Evolutionary conservation across 2,113 vertebrate genomes (phyloP).

Genomic region (Passer domesticus): DNA sequence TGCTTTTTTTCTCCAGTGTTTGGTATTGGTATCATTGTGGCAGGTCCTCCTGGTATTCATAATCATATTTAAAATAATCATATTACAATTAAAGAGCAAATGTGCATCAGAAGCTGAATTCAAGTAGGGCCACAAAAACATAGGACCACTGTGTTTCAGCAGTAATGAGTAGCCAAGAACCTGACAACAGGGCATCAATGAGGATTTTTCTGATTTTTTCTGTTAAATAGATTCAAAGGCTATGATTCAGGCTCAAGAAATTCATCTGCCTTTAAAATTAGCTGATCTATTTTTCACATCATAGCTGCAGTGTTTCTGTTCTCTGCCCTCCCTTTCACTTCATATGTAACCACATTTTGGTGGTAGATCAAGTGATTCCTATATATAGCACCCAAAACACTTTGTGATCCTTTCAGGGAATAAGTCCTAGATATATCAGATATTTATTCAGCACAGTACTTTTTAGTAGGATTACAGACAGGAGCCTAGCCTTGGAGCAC

Average conservation of each 20-base stretch:
- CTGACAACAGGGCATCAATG: neutral
- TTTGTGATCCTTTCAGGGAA: constrained; percentile 35
- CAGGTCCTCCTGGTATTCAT: neutral
- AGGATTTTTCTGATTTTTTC: neutral
- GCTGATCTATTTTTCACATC: constrained; percentile 23
- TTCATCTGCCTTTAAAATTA: constrained; percentile 35
- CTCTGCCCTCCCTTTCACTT: constrained; percentile 10
- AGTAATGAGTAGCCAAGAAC: neutral
- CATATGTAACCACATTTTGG: constrained; percentile 4
- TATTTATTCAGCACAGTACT: constrained; percentile 12
- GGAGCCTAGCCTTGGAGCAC: neutral
- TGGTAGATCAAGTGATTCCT: constrained; percentile 51
- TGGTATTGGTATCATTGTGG: neutral
- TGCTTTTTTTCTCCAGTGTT: neutral
- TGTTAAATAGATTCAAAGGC: neutral
- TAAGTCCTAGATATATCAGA: neutral
- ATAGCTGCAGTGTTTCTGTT: constrained; percentile 1
- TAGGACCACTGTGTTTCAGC: neutral
- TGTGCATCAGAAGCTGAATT: neutral
- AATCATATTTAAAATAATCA: neutral
- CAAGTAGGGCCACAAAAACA: neutral
- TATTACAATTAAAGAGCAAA: neutral
- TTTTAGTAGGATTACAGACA: neutral
- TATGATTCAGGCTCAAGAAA: neutral
- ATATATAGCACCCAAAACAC: constrained; percentile 38